Evolutionary conservation across 2,888 invertebrate species (phyloP).

Genomic region (Meiosimyza decipiens): DNA sequence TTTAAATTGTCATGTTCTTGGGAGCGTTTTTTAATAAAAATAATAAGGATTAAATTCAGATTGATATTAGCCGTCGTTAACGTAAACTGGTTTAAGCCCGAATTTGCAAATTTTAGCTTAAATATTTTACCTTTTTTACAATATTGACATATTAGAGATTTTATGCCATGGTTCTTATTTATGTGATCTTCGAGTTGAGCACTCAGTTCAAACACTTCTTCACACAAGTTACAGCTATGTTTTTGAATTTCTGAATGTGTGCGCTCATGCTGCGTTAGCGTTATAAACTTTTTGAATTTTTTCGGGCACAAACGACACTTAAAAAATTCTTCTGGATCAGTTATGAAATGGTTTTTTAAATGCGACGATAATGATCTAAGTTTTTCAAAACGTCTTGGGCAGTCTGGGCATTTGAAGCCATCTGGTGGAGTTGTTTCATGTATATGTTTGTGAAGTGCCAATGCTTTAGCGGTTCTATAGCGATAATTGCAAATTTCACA

Average conservation of each 20-base stretch:
- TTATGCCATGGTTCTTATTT: conserved; percentile 34
- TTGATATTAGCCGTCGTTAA: no score
- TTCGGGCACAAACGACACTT: conserved; percentile 69
- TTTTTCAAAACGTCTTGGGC: conserved; percentile 69
- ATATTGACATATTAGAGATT: no score
- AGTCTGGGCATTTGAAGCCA: conserved; percentile 68
- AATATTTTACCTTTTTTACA: no score
- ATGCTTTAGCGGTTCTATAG: neutral
- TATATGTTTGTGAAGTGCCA: no score
- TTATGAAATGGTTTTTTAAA: conserved; percentile 49
- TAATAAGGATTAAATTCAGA: no score
- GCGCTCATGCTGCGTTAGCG: conserved; percentile 67
- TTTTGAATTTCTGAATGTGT: no score
- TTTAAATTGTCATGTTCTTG: no score
- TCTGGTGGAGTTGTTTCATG: conserved; percentile 38
- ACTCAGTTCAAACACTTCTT: no score
- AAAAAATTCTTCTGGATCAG: conserved; percentile 47
- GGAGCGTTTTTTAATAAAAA: no score
- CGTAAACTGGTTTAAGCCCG: no score
- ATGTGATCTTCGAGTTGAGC: neutral
- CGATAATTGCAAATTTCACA: no score
- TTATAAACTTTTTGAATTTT: conserved; percentile 64
- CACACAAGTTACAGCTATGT: no score
- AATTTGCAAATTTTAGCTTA: neutral
- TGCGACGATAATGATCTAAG: conserved; percentile 69